Evolutionary conservation across 2,797 vertebrate species (phyloP), one percentile per base, ranked within the genome.

Genomic region (Iguana delicatissima): DNA sequence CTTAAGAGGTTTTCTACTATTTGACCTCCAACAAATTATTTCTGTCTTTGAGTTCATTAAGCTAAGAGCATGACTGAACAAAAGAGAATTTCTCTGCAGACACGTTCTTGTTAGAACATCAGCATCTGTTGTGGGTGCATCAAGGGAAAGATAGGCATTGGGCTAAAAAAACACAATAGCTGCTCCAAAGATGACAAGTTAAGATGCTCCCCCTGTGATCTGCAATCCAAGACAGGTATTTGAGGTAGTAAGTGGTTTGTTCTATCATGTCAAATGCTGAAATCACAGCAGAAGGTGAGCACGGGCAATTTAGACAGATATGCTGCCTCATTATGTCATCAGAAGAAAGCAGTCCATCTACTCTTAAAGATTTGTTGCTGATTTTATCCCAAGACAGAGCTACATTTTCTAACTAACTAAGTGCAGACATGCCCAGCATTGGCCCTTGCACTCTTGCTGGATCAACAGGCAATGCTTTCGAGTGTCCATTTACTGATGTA

Each of bases 401-500:
- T 91, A 91, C 35, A n/a, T 79, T 93, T 94, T 62, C 85, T 74
- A 7, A 7, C 62, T 77, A 7, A 6, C 57, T 74, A 46, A 0
- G 0, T 0, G 5, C 22, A 10, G 14, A 29, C 72, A 88, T 90
- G 89, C 4, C 14, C 62, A 74, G 89, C 0, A 0, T 6, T 87
- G 86, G 73, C 90, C 82, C 67, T 81, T 84, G 86, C 81, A 95
- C 93, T 93, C 93, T 94, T 87, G 82, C 89, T 86, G 88, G 83
- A 94, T 91, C 90, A 95, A 95, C 6, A 14, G 35, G 59, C 72
- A 95, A 93, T 86, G 92, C 92, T 96, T 96, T 84, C 92, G 96
- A 95, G 90, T 89, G 91, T 92, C 94, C 94, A 92, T 95, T 95
- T 95, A 89, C 92, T 93, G 92, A 92, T 89, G 95, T 93, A 95